Percentiles rank a stretch among this genome's conserved stretches.
phyloP scores from a whole-genome alignment of 2,888 invertebrate genomes.

The Troides helena region DNA sequence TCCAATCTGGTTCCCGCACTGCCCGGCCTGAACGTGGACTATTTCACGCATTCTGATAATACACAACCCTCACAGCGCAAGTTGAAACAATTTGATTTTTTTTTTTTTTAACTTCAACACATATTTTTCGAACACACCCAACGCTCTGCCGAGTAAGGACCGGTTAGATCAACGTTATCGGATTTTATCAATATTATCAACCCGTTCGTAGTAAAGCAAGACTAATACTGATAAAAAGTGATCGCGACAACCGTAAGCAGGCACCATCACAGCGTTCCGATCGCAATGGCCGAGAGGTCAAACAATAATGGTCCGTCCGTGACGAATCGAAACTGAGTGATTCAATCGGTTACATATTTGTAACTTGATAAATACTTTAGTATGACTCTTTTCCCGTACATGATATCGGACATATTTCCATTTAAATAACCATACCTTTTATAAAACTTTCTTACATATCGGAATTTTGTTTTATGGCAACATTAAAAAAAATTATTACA shows the following conservation, averaged over 20 bases:
- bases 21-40: slow-evolving; percentile 95
- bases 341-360: slow-evolving; percentile 17
- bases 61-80: slow-evolving; percentile 6
- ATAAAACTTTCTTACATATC: no score
- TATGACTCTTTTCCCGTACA: no score
- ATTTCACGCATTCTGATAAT: slow-evolving; percentile 91
- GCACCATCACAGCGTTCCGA: background rate
- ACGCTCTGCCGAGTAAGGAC: background rate
- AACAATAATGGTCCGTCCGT: slow-evolving; percentile 6
- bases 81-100: slow-evolving; percentile 7
- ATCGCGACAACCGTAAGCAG: background rate
- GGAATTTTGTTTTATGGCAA: no score
- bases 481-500: no score
- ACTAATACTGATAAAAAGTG: slow-evolving; percentile 18
- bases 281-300: slow-evolving; percentile 7
- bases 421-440: no score
- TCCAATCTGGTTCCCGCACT: slow-evolving; percentile 97
- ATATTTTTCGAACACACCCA: slow-evolving; percentile 16
- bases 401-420: no score
- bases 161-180: slow-evolving; percentile 16
- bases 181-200: slow-evolving; percentile 29
- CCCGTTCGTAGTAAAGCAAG: slow-evolving; percentile 18
- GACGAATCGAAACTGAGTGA: slow-evolving; percentile 11
- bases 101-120: slow-evolving; percentile 13
- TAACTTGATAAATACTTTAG: slow-evolving; percentile 7